These are phyloP conservation scores for Esox lucius DNA, from an alignment of 2,797 vertebrate genomes.

Conservation along the genomic window DNA sequence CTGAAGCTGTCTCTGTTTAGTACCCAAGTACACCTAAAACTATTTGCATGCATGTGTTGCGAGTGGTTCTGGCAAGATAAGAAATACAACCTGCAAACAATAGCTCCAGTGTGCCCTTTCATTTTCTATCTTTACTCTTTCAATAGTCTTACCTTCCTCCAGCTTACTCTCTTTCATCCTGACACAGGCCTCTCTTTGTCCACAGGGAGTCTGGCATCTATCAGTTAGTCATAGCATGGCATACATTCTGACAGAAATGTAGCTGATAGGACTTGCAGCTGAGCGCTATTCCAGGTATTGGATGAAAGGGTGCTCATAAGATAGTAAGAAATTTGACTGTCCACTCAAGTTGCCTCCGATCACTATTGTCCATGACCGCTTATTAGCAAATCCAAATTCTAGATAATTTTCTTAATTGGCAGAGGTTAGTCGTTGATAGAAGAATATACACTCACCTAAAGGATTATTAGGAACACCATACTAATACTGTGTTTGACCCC, in stretches of 20 bases:
- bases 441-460: too few species aligned
- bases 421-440: background rate
- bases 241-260: background rate
- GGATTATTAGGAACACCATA: too few species aligned
- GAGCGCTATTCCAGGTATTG: background rate
- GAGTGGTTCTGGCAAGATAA: background rate
- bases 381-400: background rate
- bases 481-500: too few species aligned
- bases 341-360: background rate
- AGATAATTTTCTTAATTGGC: background rate
- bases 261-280: background rate
- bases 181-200: constrained; percentile 1
- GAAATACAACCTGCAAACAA: background rate
- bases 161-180: background rate
- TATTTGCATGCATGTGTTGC: background rate
- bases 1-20: background rate
- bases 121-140: background rate
- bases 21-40: background rate
- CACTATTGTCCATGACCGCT: background rate
- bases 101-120: background rate
- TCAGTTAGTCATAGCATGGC: background rate
- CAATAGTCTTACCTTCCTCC: background rate
- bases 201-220: background rate
- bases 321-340: background rate
- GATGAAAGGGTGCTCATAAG: background rate